phyloP scores from a whole-genome alignment of 2,888 invertebrate species.

The Scelioninae gen. 1 region DNA sequence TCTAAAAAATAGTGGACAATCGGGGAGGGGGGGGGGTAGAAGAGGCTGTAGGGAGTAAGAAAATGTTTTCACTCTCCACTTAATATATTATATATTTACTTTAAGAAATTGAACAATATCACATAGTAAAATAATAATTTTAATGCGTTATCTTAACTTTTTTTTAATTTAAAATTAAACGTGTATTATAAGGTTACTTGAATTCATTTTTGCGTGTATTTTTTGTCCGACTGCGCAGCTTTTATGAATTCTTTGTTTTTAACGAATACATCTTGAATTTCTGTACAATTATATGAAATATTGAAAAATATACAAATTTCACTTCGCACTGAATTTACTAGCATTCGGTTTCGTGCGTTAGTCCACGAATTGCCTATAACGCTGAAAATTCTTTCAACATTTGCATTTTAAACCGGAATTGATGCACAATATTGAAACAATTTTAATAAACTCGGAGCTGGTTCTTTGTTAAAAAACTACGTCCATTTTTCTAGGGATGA shows the following conservation, averaged over 20 bases:
- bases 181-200: too few species aligned
- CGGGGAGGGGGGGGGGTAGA: too few species aligned
- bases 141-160: too few species aligned
- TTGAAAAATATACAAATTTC: constrained; percentile 24
- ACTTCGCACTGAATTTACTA: constrained; percentile 7
- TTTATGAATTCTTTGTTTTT: not conserved
- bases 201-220: too few species aligned
- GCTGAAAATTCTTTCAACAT: constrained; percentile 31
- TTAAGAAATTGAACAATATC: too few species aligned
- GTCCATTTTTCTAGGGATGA: constrained; percentile 15
- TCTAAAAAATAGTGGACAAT: too few species aligned
- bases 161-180: too few species aligned
- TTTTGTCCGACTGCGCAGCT: constrained; percentile 3
- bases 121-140: too few species aligned
- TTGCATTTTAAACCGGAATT: constrained; percentile 36
- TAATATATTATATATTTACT: too few species aligned
- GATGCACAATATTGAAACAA: constrained; percentile 28
- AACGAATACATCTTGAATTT: constrained; percentile 8
- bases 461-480: constrained; percentile 12
- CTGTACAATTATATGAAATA: not conserved
- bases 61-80: too few species aligned
- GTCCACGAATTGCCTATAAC: constrained; percentile 22
- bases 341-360: constrained; percentile 17
- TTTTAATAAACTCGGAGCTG: constrained; percentile 2
- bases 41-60: too few species aligned